These are phyloP conservation scores for Lasioglossum leucozonium DNA, from an alignment of 2,888 invertebrate species.

Conservation along the genomic window DNA sequence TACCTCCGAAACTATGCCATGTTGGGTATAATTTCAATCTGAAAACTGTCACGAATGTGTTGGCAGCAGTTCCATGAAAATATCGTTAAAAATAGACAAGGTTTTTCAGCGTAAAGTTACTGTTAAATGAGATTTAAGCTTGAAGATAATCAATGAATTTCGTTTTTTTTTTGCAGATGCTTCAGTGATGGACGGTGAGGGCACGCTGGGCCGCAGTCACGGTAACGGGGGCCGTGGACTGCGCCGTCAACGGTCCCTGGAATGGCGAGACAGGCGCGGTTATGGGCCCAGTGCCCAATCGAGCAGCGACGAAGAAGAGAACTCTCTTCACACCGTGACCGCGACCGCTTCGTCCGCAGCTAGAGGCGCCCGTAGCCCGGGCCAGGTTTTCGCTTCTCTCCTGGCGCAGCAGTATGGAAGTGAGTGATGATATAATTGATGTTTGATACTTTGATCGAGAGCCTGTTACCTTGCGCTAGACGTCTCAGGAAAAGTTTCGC, in stretches of 20 bases:
- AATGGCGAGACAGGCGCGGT: constrained; percentile 87
- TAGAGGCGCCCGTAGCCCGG: constrained; percentile 78
- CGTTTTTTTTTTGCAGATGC: constrained; percentile 71
- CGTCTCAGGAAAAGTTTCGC: constrained; percentile 31
- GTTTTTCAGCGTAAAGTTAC: too few relatives aligned
- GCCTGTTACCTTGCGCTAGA: constrained; percentile 18
- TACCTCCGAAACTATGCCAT: too few relatives aligned
- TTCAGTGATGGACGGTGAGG: constrained; percentile 80
- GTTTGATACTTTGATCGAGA: constrained; percentile 54
- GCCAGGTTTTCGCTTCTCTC: constrained; percentile 78
- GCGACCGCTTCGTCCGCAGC: constrained; percentile 66
- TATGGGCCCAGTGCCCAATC: constrained; percentile 86
- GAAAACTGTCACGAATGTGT: too few relatives aligned
- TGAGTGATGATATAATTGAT: constrained; percentile 66
- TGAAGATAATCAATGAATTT: neutral
- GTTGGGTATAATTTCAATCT: too few relatives aligned
- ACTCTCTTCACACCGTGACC: constrained; percentile 76
- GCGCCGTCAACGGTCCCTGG: constrained; percentile 87
- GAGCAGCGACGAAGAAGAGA: constrained; percentile 80
- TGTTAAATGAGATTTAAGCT: neutral
- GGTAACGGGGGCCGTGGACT: constrained; percentile 81
- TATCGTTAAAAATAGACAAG: too few relatives aligned
- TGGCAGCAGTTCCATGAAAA: too few relatives aligned
- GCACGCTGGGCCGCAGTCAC: constrained; percentile 81
- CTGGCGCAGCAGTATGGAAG: constrained; percentile 79